Conservation (phyloP, 2,888 invertebrate genomes). For the Cyaniris semiargus region DNA sequence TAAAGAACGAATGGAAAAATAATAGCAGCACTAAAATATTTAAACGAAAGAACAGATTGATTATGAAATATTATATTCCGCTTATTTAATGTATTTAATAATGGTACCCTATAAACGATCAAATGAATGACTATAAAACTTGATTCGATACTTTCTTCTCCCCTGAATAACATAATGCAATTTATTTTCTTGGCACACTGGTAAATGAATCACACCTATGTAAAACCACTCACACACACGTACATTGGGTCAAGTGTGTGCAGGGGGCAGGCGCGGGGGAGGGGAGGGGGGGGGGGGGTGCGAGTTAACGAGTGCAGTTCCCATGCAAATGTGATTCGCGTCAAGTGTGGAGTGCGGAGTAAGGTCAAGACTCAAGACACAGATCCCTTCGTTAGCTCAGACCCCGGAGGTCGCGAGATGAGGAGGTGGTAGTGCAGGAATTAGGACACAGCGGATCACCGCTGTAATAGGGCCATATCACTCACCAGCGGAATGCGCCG, state of each 20-base stretch:
- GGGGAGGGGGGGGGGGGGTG: background rate
- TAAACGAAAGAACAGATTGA: too few relatives aligned
- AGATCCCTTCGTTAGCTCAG: background rate
- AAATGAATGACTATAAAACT: background rate
- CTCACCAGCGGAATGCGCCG: too few relatives aligned
- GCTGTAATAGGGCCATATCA: background rate
- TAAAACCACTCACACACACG: background rate
- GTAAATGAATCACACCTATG: too few relatives aligned
- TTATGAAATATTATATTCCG: too few relatives aligned
- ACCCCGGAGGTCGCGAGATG: background rate
- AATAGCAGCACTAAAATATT: background rate
- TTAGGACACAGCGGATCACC: background rate
- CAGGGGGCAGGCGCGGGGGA: background rate
- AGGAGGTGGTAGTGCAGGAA: background rate
- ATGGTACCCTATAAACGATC: background rate
- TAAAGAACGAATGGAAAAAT: background rate
- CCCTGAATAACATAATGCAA: background rate
- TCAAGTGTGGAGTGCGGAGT: background rate
- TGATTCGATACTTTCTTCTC: background rate
- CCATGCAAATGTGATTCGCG: conserved; percentile 1
- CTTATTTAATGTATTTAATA: background rate
- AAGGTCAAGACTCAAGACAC: conserved; percentile 4
- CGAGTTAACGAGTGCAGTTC: conserved; percentile 4
- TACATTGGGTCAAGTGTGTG: background rate
- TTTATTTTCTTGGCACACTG: background rate